phyloP scores from a whole-genome alignment of 2,113 vertebrate genomes.

The Empidonax traillii region DNA sequence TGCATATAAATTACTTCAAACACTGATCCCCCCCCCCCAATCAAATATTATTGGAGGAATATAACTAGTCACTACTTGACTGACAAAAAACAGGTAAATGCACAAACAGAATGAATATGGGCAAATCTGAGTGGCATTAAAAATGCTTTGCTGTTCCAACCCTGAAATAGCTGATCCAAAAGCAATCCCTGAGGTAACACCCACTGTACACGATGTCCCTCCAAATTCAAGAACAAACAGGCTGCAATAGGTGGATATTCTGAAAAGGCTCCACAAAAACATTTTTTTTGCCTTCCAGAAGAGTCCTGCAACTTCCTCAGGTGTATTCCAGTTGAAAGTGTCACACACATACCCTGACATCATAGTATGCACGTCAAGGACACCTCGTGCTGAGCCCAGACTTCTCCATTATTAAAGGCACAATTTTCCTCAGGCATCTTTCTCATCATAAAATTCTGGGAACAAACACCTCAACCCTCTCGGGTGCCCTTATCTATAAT shows the following conservation, averaged over 20 bases:
- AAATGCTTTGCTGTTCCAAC: neutral
- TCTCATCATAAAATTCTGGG: constrained; percentile 30
- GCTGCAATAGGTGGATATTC: neutral
- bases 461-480: constrained; percentile 28
- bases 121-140: neutral
- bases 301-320: neutral
- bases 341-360: neutral
- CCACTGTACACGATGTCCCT: neutral
- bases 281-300: neutral
- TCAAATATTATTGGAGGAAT: neutral
- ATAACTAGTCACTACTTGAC: neutral
- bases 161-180: neutral
- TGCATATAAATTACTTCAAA: neutral
- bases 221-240: neutral
- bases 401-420: constrained; percentile 28
- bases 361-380: neutral
- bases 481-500: constrained; percentile 38
- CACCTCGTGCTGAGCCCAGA: neutral
- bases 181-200: neutral
- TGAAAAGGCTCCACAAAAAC: neutral
- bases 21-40: neutral
- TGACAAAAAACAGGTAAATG: neutral
- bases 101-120: neutral
- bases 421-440: constrained; percentile 15
- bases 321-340: neutral